phyloP scores from a whole-genome alignment of 1,140 invertebrate genomes.

The Neodiprion pinetum region DNA sequence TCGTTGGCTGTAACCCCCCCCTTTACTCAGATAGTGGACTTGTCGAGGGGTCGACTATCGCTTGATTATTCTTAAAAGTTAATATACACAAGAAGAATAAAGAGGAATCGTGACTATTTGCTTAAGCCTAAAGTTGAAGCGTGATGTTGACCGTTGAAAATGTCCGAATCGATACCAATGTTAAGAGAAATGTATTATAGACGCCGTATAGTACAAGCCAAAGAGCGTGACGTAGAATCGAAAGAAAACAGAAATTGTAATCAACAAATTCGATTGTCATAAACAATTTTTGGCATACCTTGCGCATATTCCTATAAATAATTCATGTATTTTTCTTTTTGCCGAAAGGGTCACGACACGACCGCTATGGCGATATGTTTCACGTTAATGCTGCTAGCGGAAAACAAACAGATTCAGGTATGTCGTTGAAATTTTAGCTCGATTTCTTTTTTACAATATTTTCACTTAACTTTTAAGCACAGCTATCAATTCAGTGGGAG shows the following conservation, averaged over 20 bases:
- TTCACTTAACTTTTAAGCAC: neutral
- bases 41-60: no score
- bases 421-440: slow-evolving; percentile 16
- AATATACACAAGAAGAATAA: no score
- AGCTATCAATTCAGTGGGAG: neutral
- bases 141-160: no score
- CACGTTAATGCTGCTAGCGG: slow-evolving; percentile 30
- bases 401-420: slow-evolving; percentile 38
- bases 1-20: no score
- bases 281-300: neutral
- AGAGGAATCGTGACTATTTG: no score
- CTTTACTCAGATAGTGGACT: no score
- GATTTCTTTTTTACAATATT: neutral
- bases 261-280: neutral
- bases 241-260: neutral
- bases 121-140: no score
- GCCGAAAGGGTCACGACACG: slow-evolving; percentile 36
- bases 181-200: no score
- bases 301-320: neutral
- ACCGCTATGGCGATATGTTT: slow-evolving; percentile 35
- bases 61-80: no score
- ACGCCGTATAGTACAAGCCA: no score
- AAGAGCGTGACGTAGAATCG: neutral
- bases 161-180: no score
- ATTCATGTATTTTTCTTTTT: slow-evolving; percentile 13